Conservation (phyloP, 2,113 vertebrate genomes). For the Sceloporus undulatus region DNA sequence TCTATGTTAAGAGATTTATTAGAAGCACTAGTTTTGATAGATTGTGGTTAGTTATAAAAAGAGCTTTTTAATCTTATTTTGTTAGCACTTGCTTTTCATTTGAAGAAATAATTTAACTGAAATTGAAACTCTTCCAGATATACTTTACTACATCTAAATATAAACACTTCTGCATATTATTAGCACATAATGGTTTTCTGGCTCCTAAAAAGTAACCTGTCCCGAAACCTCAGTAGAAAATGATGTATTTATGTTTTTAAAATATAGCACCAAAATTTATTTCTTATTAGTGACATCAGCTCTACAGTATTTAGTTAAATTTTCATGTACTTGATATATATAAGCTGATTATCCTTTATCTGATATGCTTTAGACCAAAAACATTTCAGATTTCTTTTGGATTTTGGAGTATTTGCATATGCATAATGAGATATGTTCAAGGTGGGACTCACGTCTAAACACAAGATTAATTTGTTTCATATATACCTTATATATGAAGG, state of each 20-base stretch:
- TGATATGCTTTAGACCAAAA: too few relatives aligned
- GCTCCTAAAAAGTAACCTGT: slow-evolving; percentile 41
- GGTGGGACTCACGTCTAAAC: too few relatives aligned
- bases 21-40: neutral
- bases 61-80: fast-evolving
- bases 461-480: too few relatives aligned
- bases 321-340: slow-evolving; percentile 58
- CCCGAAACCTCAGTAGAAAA: slow-evolving; percentile 54
- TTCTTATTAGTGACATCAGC: slow-evolving; percentile 60
- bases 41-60: slow-evolving; percentile 7
- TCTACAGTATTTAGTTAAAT: slow-evolving; percentile 66
- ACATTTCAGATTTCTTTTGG: too few relatives aligned
- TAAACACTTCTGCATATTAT: too few relatives aligned
- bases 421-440: too few relatives aligned
- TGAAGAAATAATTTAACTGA: slow-evolving; percentile 5
- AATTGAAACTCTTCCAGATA: neutral
- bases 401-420: too few relatives aligned
- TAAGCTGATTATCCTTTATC: too few relatives aligned
- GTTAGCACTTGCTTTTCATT: neutral
- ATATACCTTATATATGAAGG: too few relatives aligned
- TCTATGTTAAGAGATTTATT: slow-evolving; percentile 27
- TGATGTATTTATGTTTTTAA: slow-evolving; percentile 61
- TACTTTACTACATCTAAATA: slow-evolving; percentile 47
- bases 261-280: slow-evolving; percentile 51
- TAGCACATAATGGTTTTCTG: too few relatives aligned